Conservation (phyloP, 2,113 vertebrate genomes). For the Hyperoodon ampullatus region DNA sequence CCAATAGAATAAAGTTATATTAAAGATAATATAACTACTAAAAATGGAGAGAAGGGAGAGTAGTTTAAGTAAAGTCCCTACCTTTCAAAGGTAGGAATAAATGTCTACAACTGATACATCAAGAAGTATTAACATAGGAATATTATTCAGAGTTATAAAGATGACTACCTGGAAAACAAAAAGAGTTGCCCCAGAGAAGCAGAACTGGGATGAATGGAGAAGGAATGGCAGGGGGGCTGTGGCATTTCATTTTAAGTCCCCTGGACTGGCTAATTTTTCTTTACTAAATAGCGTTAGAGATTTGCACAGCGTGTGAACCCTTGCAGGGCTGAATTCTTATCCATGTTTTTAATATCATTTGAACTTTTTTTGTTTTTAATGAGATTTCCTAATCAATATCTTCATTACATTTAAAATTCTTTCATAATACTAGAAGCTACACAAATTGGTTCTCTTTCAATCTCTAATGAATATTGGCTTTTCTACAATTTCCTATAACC, state of each 20-base stretch:
- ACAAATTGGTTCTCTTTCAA: background rate
- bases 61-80: background rate
- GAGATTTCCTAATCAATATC: background rate
- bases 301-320: background rate
- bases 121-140: background rate
- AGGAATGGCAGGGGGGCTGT: background rate
- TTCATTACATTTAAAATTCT: slow-evolving; percentile 17
- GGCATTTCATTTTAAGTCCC: background rate
- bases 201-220: background rate
- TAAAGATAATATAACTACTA: background rate
- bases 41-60: background rate
- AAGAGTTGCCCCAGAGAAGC: background rate
- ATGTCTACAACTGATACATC: background rate
- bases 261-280: background rate
- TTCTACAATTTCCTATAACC: background rate
- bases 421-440: slow-evolving; percentile 10
- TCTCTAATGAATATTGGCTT: background rate
- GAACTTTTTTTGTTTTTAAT: background rate
- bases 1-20: background rate
- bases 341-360: background rate
- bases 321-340: background rate
- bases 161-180: background rate
- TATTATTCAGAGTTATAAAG: slow-evolving; percentile 21
- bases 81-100: slow-evolving; percentile 11
- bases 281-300: background rate